phyloP scores from a whole-genome alignment of 2,797 vertebrate species.

The Helarctos malayanus region DNA sequence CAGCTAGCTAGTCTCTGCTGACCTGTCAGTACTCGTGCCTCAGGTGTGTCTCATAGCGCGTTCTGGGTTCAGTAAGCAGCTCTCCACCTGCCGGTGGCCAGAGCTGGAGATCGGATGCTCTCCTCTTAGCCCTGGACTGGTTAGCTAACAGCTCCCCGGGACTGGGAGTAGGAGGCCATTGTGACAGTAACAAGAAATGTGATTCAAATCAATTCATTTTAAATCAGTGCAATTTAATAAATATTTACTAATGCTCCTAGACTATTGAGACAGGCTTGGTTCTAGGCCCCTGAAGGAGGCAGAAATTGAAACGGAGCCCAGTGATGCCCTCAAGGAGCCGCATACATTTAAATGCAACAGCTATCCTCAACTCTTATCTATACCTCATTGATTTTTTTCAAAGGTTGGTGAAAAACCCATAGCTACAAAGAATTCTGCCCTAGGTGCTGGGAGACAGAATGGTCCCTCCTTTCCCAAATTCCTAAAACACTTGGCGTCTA shows the following conservation, averaged over 20 bases:
- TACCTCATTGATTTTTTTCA: not conserved
- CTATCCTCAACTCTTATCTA: not conserved
- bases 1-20: not conserved
- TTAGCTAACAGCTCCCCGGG: not conserved
- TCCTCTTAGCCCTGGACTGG: not conserved
- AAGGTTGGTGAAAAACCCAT: not conserved
- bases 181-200: not conserved
- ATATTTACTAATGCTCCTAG: not conserved
- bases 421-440: not conserved
- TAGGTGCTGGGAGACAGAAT: not conserved
- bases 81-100: not conserved
- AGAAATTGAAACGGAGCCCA: slow-evolving; percentile 13
- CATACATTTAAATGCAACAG: not conserved
- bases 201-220: slow-evolving; percentile 40
- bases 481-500: not conserved
- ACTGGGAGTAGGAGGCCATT: not conserved
- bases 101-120: not conserved
- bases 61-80: not conserved
- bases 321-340: not conserved
- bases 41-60: not conserved
- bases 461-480: not conserved
- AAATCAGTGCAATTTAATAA: slow-evolving; percentile 44
- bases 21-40: not conserved
- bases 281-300: slow-evolving; percentile 5
- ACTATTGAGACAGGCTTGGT: slow-evolving; percentile 13